phyloP scores from a whole-genome alignment of 2,888 invertebrate genomes.

The Synergus gifuensis region DNA sequence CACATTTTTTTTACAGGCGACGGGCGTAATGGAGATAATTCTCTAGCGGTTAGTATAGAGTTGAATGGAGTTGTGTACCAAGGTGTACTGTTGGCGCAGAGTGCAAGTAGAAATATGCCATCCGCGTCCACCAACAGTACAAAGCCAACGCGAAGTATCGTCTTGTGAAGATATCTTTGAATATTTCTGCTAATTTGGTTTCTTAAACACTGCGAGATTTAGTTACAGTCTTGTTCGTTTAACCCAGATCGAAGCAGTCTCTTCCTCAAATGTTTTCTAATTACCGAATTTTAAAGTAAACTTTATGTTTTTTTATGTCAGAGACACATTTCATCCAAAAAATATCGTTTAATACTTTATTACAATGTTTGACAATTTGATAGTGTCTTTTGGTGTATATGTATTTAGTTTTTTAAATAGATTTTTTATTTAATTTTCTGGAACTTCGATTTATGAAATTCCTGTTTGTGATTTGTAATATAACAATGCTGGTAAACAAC shows the following conservation, averaged over 20 bases:
- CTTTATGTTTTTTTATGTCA: not conserved
- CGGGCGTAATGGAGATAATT: conserved; percentile 90
- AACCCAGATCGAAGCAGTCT: conserved; percentile 40
- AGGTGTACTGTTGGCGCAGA: conserved; percentile 90
- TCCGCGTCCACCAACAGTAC: conserved; percentile 59
- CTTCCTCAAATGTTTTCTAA: conserved; percentile 6
- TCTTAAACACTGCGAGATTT: conserved; percentile 43
- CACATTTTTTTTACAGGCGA: conserved; percentile 82
- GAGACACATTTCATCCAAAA: not conserved
- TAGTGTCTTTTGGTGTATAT: not conserved
- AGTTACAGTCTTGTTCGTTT: conserved; percentile 30
- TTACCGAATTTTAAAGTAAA: conserved; percentile 12
- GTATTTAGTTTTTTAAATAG: conserved; percentile 1
- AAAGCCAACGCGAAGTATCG: conserved; percentile 68
- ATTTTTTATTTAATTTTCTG: not conserved
- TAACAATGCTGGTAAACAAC: not conserved
- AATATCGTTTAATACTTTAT: conserved; percentile 9
- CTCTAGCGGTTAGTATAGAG: conserved; percentile 96
- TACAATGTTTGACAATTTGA: conserved; percentile 18
- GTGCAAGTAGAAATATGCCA: conserved; percentile 58
- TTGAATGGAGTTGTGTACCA: conserved; percentile 97
- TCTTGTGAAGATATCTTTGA: conserved; percentile 64
- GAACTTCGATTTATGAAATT: not conserved
- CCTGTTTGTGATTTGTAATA: conserved; percentile 7
- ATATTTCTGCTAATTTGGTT: conserved; percentile 36